A percentile compares a stretch with the other conserved stretches of the same genome.
phyloP scores from a whole-genome alignment of 1,140 invertebrate genomes.

The Drosophila auraria region DNA sequence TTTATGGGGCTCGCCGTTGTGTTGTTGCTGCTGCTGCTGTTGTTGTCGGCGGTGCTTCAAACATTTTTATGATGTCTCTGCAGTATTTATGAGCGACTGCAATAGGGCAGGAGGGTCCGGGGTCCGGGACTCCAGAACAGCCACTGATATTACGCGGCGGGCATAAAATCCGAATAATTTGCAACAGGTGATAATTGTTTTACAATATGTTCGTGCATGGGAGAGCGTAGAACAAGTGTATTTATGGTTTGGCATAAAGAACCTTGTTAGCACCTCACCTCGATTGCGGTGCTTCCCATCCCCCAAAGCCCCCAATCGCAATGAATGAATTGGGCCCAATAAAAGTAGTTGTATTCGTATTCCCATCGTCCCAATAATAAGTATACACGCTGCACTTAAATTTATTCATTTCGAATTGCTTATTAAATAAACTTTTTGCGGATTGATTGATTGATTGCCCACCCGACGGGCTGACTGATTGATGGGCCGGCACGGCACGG shows the following conservation, averaged over 20 bases:
- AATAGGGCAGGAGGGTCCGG: conserved; percentile 8
- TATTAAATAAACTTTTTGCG: conserved; percentile 45
- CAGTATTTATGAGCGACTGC: conserved; percentile 74
- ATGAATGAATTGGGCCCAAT: conserved; percentile 11
- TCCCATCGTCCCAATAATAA: neutral
- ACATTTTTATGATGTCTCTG: conserved; percentile 84
- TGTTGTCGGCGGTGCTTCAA: conserved; percentile 72
- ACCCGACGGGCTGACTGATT: conserved; percentile 40
- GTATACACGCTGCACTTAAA: conserved; percentile 23
- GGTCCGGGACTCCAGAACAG: conserved; percentile 47
- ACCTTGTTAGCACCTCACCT: conserved; percentile 40
- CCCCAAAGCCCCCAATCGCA: neutral
- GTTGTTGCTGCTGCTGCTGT: conserved; percentile 42
- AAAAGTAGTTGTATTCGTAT: neutral
- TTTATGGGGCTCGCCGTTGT: conserved; percentile 71
- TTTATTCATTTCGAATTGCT: conserved; percentile 31
- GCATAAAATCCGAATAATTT: conserved; percentile 81
- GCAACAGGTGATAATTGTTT: conserved; percentile 84
- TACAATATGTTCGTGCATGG: conserved; percentile 67
- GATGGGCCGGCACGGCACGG: conserved; percentile 35
- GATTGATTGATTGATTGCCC: conserved; percentile 43
- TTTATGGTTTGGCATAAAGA: conserved; percentile 42
- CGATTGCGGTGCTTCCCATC: conserved; percentile 13
- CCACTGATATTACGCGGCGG: conserved; percentile 78
- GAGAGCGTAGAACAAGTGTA: conserved; percentile 49